Percentiles rank a stretch among this genome's conserved stretches.
phyloP scores from a whole-genome alignment of 1,140 invertebrate genomes.

The Nomia melanderi region DNA sequence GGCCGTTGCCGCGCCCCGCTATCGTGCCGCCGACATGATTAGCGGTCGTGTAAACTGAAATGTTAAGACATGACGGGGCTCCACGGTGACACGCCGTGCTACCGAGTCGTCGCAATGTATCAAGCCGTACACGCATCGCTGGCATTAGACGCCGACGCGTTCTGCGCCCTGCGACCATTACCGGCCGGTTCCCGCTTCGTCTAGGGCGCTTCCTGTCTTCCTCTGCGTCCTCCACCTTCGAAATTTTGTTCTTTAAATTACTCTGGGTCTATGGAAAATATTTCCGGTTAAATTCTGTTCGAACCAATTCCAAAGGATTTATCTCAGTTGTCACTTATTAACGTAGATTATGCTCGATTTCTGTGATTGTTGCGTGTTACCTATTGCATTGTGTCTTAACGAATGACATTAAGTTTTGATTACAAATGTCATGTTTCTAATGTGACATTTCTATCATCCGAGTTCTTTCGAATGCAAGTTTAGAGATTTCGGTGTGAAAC shows the following conservation, averaged over 20 bases:
- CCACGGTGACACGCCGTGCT: slow-evolving; percentile 69
- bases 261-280: neutral
- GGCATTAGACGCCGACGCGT: slow-evolving; percentile 61
- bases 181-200: neutral
- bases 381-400: too few species aligned
- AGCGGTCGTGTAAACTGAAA: slow-evolving; percentile 79
- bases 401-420: too few species aligned
- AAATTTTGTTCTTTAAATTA: neutral
- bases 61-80: slow-evolving; percentile 76
- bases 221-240: neutral
- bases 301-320: neutral
- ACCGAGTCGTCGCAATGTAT: slow-evolving; percentile 74
- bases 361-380: too few species aligned
- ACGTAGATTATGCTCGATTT: too few species aligned
- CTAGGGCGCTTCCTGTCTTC: slow-evolving; percentile 27
- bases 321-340: too few species aligned
- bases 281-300: neutral
- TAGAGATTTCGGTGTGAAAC: too few species aligned
- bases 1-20: slow-evolving; percentile 5
- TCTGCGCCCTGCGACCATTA: neutral
- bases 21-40: slow-evolving; percentile 73
- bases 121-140: slow-evolving; percentile 73
- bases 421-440: too few species aligned
- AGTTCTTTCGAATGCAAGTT: too few species aligned
- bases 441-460: too few species aligned